These are phyloP conservation scores for Tachypleus tridentatus DNA, from an alignment of 1,140 invertebrate species.

Conservation along the genomic window DNA sequence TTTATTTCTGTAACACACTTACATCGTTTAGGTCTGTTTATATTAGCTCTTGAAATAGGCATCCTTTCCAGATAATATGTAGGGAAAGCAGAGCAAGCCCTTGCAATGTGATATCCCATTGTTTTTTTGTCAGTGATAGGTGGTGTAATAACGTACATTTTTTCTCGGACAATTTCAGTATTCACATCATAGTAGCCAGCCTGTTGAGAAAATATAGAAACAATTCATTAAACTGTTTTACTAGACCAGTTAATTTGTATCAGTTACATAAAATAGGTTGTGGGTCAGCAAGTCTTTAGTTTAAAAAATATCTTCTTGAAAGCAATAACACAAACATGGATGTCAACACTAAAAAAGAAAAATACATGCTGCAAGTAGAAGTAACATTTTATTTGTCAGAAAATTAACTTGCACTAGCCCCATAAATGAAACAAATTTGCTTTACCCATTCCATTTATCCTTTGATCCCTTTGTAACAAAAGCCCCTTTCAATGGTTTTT, in stretches of 20 bases:
- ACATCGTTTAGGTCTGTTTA: too few species aligned
- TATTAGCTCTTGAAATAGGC: constrained; percentile 30
- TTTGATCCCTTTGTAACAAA: too few species aligned
- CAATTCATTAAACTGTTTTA: not conserved
- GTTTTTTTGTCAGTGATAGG: constrained; percentile 49
- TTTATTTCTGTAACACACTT: too few species aligned
- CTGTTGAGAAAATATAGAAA: constrained; percentile 22
- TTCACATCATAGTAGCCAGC: constrained; percentile 70
- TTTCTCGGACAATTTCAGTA: constrained; percentile 58
- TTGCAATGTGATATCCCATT: constrained; percentile 53
- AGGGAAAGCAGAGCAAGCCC: constrained; percentile 53
- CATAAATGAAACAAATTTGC: too few species aligned
- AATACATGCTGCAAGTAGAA: too few species aligned
- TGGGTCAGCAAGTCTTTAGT: not conserved
- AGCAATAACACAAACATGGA: not conserved
- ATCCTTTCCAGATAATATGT: constrained; percentile 59
- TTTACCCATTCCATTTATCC: too few species aligned
- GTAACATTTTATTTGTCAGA: too few species aligned
- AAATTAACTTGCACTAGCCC: too few species aligned
- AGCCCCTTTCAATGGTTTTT: too few species aligned
- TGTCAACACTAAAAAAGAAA: too few species aligned
- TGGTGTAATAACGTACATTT: constrained; percentile 61
- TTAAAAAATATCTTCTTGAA: not conserved
- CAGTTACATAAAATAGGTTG: not conserved
- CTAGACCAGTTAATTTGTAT: not conserved